Percentiles rank a stretch among this genome's conserved stretches.
These are phyloP conservation scores for Pandion haliaetus DNA, from an alignment of 2,113 vertebrate species.

Conservation along the genomic window DNA sequence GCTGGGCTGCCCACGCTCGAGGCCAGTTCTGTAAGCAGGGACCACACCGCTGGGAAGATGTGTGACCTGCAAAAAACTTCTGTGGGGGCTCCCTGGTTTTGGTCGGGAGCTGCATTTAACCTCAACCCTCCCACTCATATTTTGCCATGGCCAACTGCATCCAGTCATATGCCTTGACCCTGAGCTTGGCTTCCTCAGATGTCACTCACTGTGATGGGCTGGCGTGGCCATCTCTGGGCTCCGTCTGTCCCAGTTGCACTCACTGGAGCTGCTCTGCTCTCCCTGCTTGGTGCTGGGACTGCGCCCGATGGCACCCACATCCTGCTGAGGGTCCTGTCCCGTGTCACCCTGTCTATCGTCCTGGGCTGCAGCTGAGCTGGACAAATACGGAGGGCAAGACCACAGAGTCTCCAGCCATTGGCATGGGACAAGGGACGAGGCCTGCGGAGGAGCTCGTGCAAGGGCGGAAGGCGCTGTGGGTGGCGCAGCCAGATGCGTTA, in stretches of 20 bases:
- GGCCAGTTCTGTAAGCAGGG: neutral
- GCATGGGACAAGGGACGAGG: neutral
- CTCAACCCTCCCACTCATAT: fast-evolving
- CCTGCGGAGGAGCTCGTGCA: fast-evolving
- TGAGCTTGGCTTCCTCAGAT: neutral
- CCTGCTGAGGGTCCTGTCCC: neutral
- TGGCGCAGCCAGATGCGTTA: neutral
- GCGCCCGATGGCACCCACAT: fast-evolving
- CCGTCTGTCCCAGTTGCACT: neutral
- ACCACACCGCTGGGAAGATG: neutral
- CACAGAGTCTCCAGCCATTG: neutral
- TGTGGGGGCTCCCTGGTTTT: neutral
- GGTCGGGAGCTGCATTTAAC: neutral
- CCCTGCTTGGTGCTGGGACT: neutral
- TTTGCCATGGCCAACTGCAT: neutral
- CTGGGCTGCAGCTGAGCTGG: fast-evolving
- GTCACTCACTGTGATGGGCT: neutral
- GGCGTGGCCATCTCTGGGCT: neutral
- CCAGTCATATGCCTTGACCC: neutral
- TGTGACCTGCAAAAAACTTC: neutral
- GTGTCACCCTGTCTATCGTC: neutral
- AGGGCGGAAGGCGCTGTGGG: neutral
- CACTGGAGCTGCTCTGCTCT: neutral
- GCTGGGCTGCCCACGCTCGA: neutral
- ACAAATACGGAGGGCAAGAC: neutral